Conservation (phyloP, 2,113 vertebrate genomes). For the Cyanoderma ruficeps region DNA sequence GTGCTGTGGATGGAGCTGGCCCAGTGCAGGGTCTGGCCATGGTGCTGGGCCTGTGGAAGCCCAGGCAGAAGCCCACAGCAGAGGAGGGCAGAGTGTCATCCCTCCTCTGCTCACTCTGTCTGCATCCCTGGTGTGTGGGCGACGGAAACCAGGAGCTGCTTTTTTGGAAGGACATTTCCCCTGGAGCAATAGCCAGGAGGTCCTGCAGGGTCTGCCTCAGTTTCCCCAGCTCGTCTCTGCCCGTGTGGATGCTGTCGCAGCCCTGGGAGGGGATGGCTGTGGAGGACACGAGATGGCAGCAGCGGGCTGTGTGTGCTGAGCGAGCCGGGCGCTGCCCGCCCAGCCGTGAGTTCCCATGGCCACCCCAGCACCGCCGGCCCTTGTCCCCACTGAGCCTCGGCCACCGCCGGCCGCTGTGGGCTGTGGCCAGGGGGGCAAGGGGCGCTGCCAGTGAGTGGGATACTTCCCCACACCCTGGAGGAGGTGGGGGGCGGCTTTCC, state of each 20-base stretch:
- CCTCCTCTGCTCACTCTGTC: accelerated
- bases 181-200: not conserved
- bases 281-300: constrained; percentile 46
- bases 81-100: accelerated
- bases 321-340: not conserved
- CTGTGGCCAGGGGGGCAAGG: accelerated
- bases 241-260: accelerated
- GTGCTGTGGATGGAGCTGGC: not conserved
- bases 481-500: not conserved
- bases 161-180: not conserved
- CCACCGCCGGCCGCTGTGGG: not conserved
- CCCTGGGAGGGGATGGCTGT: not conserved
- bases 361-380: not conserved
- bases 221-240: not conserved
- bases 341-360: not conserved
- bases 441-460: not conserved
- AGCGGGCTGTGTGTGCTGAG: not conserved
- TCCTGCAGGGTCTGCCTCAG: not conserved
- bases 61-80: not conserved
- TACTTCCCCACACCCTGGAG: accelerated
- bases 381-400: not conserved
- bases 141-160: not conserved
- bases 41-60: accelerated
- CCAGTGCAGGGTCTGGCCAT: accelerated
- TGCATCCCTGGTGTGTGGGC: accelerated